Base-by-base conservation (phyloP, 2,888 invertebrate species). In the Synanthedon formicaeformis region DNA sequence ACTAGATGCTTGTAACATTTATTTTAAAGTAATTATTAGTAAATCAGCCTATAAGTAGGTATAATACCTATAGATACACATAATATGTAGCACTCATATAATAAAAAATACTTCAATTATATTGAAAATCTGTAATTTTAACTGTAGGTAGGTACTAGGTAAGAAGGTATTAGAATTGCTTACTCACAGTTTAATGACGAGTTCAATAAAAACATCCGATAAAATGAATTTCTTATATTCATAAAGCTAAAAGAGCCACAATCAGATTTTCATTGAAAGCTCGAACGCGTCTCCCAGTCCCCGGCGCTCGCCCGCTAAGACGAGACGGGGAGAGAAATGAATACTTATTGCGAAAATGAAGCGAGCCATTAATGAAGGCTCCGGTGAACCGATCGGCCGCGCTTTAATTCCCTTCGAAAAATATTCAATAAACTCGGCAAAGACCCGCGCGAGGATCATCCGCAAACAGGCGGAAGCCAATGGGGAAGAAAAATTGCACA, bases 271-370 rank as follows among this genome's bases (percentile, higher is more conserved):
- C 80, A 82, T 79, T 78, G 79, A 66, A 72, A 67, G 69, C 68
- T 66, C 65, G 55, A 58, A 52, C 53, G 58, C 55, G 50, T 52
- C 57, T 53, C 40, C 40, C 45, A 14, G 6, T 53, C 59, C 55
- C 55, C 54, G 55, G 50, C 53, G 53, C 56, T 49, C 52, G 41
- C 48, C 55, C 57, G 62, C 63, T 60, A 64, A 62, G 52, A 40
- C 48, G 56, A 57, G 63, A 63, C 60, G 64, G 62, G 63, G 63
- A 71, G 67, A 69, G 81, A 77, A 81, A 82, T 81, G 83, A 84
- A 84, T 83, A 83, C 84, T 84, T 84, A 85, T 85, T 84, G 81
- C 81, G 78, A 80, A 81, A 81, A 83, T 81, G 83, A 82, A 80
- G 75, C 77, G 71, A 60, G 60, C 68, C 69, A 80, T 81, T 84